Conservation (phyloP, 2,113 vertebrate genomes). For the Vimba vimba region DNA sequence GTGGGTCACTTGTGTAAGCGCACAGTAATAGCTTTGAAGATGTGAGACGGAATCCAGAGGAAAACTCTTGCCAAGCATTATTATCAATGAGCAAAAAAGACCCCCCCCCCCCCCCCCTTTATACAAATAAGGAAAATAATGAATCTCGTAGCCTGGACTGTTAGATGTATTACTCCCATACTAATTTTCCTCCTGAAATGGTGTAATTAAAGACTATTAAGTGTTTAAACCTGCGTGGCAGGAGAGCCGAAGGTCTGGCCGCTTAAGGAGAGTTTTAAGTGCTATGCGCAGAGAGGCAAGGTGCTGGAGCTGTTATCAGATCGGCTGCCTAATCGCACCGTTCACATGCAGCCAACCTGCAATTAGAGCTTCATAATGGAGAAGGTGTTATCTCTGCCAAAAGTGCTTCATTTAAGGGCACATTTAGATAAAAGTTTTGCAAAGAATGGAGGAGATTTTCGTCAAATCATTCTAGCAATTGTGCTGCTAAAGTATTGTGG, state of each 20-base stretch:
- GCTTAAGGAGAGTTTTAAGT: constrained; percentile 54
- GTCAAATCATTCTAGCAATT: constrained; percentile 1
- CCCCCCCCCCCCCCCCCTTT: too few species aligned
- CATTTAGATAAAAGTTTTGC: constrained; percentile 1
- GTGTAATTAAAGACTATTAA: constrained; percentile 65
- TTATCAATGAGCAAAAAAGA: constrained; percentile 22
- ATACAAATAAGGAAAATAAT: constrained; percentile 31
- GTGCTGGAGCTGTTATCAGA: constrained; percentile 59
- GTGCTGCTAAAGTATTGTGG: background rate
- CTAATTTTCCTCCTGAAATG: constrained; percentile 51
- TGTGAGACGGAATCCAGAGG: constrained; percentile 51
- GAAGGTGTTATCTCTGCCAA: constrained; percentile 51
- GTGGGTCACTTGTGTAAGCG: constrained; percentile 21
- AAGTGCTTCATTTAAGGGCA: constrained; percentile 34
- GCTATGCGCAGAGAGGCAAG: constrained; percentile 44
- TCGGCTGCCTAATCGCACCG: constrained; percentile 54
- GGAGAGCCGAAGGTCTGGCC: constrained; percentile 48
- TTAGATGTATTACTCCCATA: constrained; percentile 45
- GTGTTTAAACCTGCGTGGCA: constrained; percentile 58
- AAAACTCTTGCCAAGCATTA: background rate
- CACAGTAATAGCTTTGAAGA: constrained; percentile 35
- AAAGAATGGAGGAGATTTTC: constrained; percentile 22
- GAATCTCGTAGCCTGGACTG: constrained; percentile 34
- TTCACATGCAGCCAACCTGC: constrained; percentile 52
- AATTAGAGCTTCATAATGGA: constrained; percentile 61